phyloP scores from a whole-genome alignment of 2,797 vertebrate species.

The Onychomys torridus region DNA sequence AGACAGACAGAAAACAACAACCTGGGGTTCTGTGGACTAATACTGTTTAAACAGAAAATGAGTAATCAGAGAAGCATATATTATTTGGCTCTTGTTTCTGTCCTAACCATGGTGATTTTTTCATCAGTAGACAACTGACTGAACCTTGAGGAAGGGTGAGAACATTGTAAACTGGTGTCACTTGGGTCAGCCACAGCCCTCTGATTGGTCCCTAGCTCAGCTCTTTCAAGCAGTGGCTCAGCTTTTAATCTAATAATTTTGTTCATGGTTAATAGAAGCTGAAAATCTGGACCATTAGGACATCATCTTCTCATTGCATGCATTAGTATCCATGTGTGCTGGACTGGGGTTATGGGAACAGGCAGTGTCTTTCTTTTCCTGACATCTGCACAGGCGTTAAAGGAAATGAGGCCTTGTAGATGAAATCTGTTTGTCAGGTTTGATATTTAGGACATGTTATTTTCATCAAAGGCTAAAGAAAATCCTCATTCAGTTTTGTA shows the following conservation, averaged over 20 bases:
- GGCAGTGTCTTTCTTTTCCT: background rate
- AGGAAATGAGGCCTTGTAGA: slow-evolving; percentile 23
- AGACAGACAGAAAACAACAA: background rate
- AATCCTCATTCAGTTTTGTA: slow-evolving; percentile 44
- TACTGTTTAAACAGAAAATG: slow-evolving; percentile 27
- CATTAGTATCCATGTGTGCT: background rate
- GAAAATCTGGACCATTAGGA: background rate
- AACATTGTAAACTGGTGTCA: background rate
- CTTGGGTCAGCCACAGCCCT: background rate
- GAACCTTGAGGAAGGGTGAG: background rate
- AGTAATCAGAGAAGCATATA: slow-evolving; percentile 26
- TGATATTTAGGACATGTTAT: slow-evolving; percentile 62
- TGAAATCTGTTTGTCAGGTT: slow-evolving; percentile 6
- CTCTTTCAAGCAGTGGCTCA: background rate
- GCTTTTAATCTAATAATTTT: background rate
- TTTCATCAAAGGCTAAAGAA: background rate
- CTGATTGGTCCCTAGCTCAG: background rate
- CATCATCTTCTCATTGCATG: background rate
- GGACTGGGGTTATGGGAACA: background rate
- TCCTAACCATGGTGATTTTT: background rate
- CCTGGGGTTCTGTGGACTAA: background rate
- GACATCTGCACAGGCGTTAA: slow-evolving; percentile 14
- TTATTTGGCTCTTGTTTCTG: slow-evolving; percentile 45
- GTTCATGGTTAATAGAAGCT: background rate
- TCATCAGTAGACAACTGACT: background rate